A percentile compares a stretch with the other conserved stretches of the same genome.
Evolutionary conservation across 2,113 vertebrate species (phyloP).

Genomic region (Regulus satrapa): DNA sequence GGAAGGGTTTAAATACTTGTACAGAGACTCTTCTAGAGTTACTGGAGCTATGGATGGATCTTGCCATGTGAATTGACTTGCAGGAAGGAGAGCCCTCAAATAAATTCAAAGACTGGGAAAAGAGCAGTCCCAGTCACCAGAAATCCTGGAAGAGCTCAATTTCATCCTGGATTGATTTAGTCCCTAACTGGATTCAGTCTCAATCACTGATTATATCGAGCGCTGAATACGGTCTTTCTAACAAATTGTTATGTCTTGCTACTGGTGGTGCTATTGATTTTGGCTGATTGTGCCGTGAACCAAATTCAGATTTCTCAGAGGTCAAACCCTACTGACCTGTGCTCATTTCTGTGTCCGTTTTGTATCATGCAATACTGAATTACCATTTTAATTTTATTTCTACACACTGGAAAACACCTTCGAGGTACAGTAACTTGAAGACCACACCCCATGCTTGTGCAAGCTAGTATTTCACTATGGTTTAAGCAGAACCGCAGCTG

Average conservation of each 20-base stretch:
- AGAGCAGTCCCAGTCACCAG: neutral
- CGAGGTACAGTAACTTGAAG: accelerated
- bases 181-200: neutral
- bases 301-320: neutral
- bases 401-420: neutral
- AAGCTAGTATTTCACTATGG: neutral
- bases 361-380: accelerated
- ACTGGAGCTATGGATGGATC: neutral
- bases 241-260: neutral
- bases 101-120: neutral
- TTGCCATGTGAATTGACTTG: neutral
- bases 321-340: neutral
- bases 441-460: accelerated
- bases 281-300: neutral
- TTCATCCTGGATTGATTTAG: neutral
- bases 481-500: neutral
- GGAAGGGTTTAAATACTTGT: neutral
- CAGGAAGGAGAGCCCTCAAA: neutral
- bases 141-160: neutral
- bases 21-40: neutral
- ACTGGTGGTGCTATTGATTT: neutral
- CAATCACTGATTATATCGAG: neutral
- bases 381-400: neutral
- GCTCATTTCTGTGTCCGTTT: neutral
- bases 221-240: neutral